Evolutionary conservation across 2,797 vertebrate species (phyloP).

Genomic region (Macropus fuliginosus): DNA sequence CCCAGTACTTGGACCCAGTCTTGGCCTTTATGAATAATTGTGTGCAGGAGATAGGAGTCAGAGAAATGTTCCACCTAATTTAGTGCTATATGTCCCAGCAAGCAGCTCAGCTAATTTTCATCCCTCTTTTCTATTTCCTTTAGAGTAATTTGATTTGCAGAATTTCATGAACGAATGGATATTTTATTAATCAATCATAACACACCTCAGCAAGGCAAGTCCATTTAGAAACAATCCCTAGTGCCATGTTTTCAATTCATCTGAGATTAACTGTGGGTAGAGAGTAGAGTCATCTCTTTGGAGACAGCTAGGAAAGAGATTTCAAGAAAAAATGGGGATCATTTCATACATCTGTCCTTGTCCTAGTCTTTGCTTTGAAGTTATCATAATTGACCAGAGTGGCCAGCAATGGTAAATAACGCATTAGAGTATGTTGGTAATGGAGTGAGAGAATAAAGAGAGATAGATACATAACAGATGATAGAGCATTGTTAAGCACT

Average conservation of each 20-base stretch:
- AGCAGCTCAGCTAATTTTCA: conserved; percentile 61
- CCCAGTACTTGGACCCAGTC: conserved; percentile 28
- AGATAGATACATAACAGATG: neutral
- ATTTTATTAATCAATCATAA: conserved; percentile 77
- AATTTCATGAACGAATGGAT: conserved; percentile 67
- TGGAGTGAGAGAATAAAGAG: neutral
- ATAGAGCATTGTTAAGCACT: neutral
- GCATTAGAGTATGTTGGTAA: neutral
- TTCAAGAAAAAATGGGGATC: conserved; percentile 12
- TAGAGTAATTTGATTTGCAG: conserved; percentile 69
- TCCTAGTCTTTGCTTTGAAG: conserved; percentile 31
- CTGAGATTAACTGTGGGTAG: conserved; percentile 63
- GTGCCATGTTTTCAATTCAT: conserved; percentile 58
- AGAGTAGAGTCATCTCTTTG: conserved; percentile 41
- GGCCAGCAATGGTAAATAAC: neutral
- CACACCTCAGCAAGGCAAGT: conserved; percentile 60
- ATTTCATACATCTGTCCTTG: neutral
- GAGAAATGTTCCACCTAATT: conserved; percentile 18
- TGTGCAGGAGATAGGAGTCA: conserved; percentile 53
- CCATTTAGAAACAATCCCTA: conserved; percentile 58
- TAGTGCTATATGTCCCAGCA: conserved; percentile 49
- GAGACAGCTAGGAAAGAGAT: conserved; percentile 59
- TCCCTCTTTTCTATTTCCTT: conserved; percentile 72
- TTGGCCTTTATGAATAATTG: conserved; percentile 52
- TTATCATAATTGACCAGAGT: neutral